These are phyloP conservation scores for Frankliniella intonsa DNA, from an alignment of 2,888 invertebrate genomes.

Conservation along the genomic window DNA sequence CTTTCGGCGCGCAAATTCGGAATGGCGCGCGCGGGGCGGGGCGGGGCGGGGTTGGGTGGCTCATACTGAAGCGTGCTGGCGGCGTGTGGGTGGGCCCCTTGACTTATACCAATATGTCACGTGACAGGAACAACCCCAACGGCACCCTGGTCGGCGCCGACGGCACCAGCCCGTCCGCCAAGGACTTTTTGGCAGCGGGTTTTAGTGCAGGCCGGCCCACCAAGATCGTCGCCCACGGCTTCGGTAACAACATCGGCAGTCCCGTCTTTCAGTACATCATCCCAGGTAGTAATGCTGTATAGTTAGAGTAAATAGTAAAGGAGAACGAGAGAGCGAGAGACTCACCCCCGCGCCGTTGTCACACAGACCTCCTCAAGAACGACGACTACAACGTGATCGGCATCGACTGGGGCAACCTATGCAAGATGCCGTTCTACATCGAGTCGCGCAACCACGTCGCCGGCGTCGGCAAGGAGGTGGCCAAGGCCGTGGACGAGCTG, in stretches of 20 bases:
- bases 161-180: slow-evolving; percentile 41
- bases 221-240: slow-evolving; percentile 60
- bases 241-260: slow-evolving; percentile 56
- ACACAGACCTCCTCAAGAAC: slow-evolving; percentile 37
- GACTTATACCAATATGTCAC: no score
- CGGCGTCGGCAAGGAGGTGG: slow-evolving; percentile 44
- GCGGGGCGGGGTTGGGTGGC: no score
- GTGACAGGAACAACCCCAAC: slow-evolving; percentile 46
- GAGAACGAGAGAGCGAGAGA: no score
- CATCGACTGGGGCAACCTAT: slow-evolving; percentile 48
- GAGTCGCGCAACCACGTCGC: slow-evolving; percentile 45
- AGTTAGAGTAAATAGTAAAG: no score
- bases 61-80: no score
- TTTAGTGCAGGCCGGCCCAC: slow-evolving; percentile 51
- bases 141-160: slow-evolving; percentile 51
- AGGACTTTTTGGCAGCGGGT: slow-evolving; percentile 48
- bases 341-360: background rate
- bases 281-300: slow-evolving; percentile 50
- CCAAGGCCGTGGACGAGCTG: slow-evolving; percentile 45
- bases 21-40: slow-evolving; percentile 33
- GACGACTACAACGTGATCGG: slow-evolving; percentile 47
- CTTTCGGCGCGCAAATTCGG: no score
- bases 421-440: slow-evolving; percentile 45
- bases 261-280: slow-evolving; percentile 57
- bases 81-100: no score